Percentiles rank a stretch among this genome's conserved stretches.
Conservation (phyloP, 2,113 vertebrate species). For the Hypanus sabinus region DNA sequence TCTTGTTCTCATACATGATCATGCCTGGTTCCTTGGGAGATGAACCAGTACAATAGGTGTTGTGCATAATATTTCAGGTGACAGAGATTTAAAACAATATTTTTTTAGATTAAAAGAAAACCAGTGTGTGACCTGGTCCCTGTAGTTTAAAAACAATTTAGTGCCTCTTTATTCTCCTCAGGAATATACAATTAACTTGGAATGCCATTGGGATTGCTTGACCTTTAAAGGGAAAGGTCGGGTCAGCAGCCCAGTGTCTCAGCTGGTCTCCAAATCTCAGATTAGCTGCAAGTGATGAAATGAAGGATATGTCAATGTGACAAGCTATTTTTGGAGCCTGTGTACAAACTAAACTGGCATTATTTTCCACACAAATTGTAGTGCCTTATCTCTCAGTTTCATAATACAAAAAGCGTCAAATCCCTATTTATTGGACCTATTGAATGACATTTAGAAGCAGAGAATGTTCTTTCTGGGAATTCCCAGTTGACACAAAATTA, state of each 20-base stretch:
- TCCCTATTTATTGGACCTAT: background rate
- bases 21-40: background rate
- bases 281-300: background rate
- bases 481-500: background rate
- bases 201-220: background rate
- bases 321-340: background rate
- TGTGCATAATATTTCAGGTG: background rate
- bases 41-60: background rate
- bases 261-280: background rate
- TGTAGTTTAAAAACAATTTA: background rate
- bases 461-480: background rate
- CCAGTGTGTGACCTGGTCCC: background rate
- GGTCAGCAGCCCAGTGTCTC: background rate
- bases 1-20: background rate
- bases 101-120: background rate
- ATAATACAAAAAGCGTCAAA: background rate
- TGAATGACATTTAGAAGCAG: background rate
- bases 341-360: background rate
- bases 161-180: background rate
- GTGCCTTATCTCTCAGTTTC: background rate
- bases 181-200: background rate
- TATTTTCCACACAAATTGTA: background rate
- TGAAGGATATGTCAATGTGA: background rate
- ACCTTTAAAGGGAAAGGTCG: background rate
- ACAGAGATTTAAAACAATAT: background rate